phyloP scores from a whole-genome alignment of 2,888 invertebrate genomes.

The Pocota personata region DNA sequence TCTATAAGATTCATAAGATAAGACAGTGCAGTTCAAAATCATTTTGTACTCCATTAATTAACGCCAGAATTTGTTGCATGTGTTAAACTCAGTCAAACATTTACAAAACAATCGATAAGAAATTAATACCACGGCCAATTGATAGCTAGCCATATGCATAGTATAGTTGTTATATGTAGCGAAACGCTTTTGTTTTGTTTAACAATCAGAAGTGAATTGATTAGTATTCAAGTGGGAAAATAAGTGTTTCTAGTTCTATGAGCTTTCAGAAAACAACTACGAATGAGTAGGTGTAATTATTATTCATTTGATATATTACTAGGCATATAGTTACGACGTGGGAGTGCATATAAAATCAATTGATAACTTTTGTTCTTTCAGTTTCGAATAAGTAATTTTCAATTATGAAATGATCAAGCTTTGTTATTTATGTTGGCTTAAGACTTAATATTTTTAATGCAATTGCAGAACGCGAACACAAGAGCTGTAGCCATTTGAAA shows the following conservation, averaged over 20 bases:
- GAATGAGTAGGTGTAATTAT: background rate
- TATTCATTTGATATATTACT: background rate
- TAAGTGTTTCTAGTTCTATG: background rate
- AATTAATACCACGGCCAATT: background rate
- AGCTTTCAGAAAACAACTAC: background rate
- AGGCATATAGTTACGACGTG: background rate
- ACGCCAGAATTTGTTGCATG: too few species aligned
- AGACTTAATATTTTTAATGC: too few species aligned
- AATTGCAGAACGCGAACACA: too few species aligned
- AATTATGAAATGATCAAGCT: background rate
- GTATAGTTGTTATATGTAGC: background rate
- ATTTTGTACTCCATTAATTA: too few species aligned
- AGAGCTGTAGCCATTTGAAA: too few species aligned
- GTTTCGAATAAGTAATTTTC: background rate
- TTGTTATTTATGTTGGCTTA: too few species aligned
- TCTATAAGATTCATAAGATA: too few species aligned
- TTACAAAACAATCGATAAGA: conserved; percentile 9
- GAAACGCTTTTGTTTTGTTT: background rate
- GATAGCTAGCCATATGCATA: too few species aligned
- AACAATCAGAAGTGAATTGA: background rate
- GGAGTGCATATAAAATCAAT: background rate
- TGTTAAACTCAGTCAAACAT: background rate
- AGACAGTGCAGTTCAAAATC: too few species aligned
- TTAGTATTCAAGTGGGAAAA: background rate
- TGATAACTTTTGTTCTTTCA: background rate